Base-by-base conservation (phyloP, 2,888 invertebrate genomes). In the Ennomos quercinarius region DNA sequence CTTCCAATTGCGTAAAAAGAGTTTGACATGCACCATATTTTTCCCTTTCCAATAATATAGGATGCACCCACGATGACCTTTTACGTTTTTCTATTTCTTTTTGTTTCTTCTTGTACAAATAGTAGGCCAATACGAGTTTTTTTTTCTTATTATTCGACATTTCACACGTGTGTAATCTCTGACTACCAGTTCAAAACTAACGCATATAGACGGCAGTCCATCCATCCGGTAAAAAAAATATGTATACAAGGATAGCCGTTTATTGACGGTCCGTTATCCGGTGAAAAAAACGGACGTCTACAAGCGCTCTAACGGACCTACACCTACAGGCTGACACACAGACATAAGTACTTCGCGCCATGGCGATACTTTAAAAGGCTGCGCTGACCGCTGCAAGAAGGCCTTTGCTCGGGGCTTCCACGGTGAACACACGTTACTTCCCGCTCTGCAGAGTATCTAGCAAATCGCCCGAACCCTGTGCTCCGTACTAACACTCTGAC, bases 1-100 rank as follows among this genome's bases (percentile, higher is more conserved):
- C 62, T 68, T 64, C 57, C 61, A 71, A 66, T 54, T 66, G 10
- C 68, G 54, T 68, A 64, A 67, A 67, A 67, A 70, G 67, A 54
- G 63, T 63, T 11, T 66, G 63, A 68, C 60, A 63, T 63, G 57
- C 59, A 62, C 55, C 66, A 66, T 68, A 67, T 67, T 72, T n/a
- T 66, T 68, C 68, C 67, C 67, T 67, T 70, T 71, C 62, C 64
- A 66, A 65, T 70, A 70, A 70, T 66, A 72, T 68, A 66, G 70
- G 70, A 72, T 71, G 67, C 62, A 71, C 65, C 64, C 68, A 71
- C 61, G 59, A 68, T 66, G 67, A 64, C 65, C 66, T 68, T 68
- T 70, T 66, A 66, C 66, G 65, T 67, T 71, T 67, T 70, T 68
- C 64, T 70, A 51, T 61, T 66, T 58, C 43, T 49, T 69, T 70